Conservation (phyloP, 2,113 vertebrate species). For the Sebastes schlegelii region DNA sequence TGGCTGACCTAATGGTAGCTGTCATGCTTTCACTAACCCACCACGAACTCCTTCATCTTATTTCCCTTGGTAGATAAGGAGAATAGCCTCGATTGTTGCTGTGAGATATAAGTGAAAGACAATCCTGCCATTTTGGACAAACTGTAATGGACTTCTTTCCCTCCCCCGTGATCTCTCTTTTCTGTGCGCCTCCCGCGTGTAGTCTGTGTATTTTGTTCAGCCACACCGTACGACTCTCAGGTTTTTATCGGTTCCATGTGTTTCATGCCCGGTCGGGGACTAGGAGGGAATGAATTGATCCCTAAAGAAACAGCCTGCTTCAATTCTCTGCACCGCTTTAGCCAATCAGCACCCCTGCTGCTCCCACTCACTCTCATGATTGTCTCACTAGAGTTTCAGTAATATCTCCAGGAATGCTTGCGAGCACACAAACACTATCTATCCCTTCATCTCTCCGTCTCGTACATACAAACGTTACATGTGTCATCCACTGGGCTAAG, state of each 20-base stretch:
- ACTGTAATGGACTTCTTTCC: slow-evolving; percentile 21
- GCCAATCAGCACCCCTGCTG: slow-evolving; percentile 65
- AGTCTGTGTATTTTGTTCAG: slow-evolving; percentile 52
- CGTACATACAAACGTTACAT: background rate
- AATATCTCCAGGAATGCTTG: slow-evolving; percentile 63
- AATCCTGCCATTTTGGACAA: slow-evolving; percentile 14
- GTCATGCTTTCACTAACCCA: slow-evolving; percentile 37
- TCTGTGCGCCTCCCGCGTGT: slow-evolving; percentile 9
- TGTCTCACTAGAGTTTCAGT: slow-evolving; percentile 37
- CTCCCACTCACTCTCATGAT: slow-evolving; percentile 55
- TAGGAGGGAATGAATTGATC: slow-evolving; percentile 67
- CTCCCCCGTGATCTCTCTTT: slow-evolving; percentile 42
- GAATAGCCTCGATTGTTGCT: slow-evolving; percentile 33
- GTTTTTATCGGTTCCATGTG: slow-evolving; percentile 77
- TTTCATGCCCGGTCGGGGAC: slow-evolving; percentile 57
- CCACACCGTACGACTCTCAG: slow-evolving; percentile 23
- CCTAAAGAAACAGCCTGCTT: slow-evolving; percentile 67
- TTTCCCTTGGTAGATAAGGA: slow-evolving; percentile 40
- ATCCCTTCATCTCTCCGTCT: slow-evolving; percentile 20
- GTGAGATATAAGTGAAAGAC: slow-evolving; percentile 40
- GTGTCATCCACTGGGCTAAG: background rate
- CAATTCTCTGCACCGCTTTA: slow-evolving; percentile 46
- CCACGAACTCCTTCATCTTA: slow-evolving; percentile 34
- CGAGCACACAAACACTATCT: slow-evolving; percentile 30
- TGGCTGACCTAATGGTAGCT: slow-evolving; percentile 33